A percentile compares a stretch with the other conserved stretches of the same genome.
These are phyloP conservation scores for Erpetoichthys calabaricus DNA, from an alignment of 2,797 vertebrate species.

Conservation along the genomic window DNA sequence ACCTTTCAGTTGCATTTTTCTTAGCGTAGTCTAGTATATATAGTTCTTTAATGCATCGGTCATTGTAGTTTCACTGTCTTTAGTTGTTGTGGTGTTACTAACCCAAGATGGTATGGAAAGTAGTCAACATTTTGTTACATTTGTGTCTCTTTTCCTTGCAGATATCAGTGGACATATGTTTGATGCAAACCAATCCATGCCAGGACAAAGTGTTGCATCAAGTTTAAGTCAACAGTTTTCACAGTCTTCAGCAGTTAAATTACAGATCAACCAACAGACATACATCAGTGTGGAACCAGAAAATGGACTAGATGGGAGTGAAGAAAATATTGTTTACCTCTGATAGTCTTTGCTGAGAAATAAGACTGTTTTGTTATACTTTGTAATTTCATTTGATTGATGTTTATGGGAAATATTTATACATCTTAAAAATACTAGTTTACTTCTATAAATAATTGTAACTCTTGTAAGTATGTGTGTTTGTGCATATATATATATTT, in stretches of 20 bases:
- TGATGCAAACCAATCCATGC: conserved; percentile 32
- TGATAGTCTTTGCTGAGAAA: conserved; percentile 23
- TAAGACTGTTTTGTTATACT: not conserved
- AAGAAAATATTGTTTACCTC: conserved; percentile 63
- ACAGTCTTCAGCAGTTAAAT: conserved; percentile 20
- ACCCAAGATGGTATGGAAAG: conserved; percentile 27
- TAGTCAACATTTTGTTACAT: conserved; percentile 10
- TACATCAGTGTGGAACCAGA: conserved; percentile 46
- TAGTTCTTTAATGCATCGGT: too few species aligned
- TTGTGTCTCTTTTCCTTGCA: conserved; percentile 22
- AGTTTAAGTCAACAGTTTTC: conserved; percentile 23
- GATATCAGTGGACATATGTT: conserved; percentile 42
- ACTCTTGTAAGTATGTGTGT: conserved; percentile 1
- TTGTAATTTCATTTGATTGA: not conserved
- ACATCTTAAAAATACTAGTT: not conserved
- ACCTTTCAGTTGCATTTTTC: not conserved
- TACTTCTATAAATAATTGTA: conserved; percentile 4
- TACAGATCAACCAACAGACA: conserved; percentile 30
- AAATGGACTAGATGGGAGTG: conserved; percentile 43
- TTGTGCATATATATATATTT: conserved; percentile 4
- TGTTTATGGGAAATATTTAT: not conserved
- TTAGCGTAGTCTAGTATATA: too few species aligned
- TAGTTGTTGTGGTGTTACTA: conserved; percentile 8
- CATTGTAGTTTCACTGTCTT: not conserved
- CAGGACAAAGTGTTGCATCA: conserved; percentile 17